Percentiles rank a stretch among this genome's conserved stretches.
phyloP scores from a whole-genome alignment of 1,140 invertebrate genomes.

The Nasonia giraulti region DNA sequence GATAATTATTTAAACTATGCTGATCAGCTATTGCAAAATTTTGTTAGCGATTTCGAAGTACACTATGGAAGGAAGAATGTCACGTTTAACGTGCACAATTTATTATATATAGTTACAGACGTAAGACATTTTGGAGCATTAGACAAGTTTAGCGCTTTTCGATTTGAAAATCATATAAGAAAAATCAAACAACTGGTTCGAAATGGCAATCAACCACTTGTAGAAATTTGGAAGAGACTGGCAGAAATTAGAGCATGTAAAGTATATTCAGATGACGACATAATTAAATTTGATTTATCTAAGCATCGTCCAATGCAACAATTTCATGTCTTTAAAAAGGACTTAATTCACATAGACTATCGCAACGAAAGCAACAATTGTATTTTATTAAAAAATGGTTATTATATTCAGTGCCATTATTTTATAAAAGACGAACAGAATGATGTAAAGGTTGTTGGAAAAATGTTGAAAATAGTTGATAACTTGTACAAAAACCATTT shows the following conservation, averaged over 20 bases:
- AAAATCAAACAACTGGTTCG: conserved; percentile 64
- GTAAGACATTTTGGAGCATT: conserved; percentile 65
- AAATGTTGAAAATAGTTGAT: not conserved
- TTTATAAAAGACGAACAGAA: not conserved
- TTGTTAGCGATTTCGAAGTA: conserved; percentile 53
- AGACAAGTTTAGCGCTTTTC: conserved; percentile 65
- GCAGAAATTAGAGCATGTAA: conserved; percentile 13
- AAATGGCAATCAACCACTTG: conserved; percentile 56
- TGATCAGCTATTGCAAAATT: conserved; percentile 53
- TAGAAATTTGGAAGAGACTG: conserved; percentile 54
- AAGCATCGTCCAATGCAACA: not conserved
- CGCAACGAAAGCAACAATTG: not conserved
- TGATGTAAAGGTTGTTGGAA: conserved; percentile 1
- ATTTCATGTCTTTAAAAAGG: not conserved
- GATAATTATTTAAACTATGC: conserved; percentile 41
- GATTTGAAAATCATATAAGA: conserved; percentile 71
- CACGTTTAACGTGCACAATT: conserved; percentile 60
- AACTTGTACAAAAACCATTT: not conserved
- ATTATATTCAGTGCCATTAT: not conserved
- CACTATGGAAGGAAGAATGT: conserved; percentile 59
- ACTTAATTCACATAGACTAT: not conserved
- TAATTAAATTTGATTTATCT: not conserved
- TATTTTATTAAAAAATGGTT: not conserved
- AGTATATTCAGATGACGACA: not conserved
- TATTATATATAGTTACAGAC: conserved; percentile 70